Evolutionary conservation across 1,140 invertebrate genomes (phyloP).

Genomic region (Drosophila nasuta): DNA sequence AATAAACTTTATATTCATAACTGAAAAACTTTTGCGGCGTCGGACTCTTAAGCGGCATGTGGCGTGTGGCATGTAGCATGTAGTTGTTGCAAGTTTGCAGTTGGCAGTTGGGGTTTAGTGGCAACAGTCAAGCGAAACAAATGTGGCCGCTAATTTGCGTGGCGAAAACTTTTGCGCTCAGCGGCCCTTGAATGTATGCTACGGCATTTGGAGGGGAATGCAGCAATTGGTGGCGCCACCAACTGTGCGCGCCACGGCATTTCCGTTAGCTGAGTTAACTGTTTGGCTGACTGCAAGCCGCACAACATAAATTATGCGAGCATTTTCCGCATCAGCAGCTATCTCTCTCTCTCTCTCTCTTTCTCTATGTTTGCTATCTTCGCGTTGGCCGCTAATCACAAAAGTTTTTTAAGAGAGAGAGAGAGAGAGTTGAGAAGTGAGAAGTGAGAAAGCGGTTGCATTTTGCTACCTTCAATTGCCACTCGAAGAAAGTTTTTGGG

Average conservation of each 20-base stretch:
- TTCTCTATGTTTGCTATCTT: constrained; percentile 40
- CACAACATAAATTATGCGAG: constrained; percentile 79
- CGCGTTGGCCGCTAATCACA: constrained; percentile 64
- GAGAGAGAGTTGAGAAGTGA: neutral
- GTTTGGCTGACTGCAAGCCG: constrained; percentile 47
- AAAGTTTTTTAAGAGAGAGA: constrained; percentile 55
- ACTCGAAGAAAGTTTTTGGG: constrained; percentile 46
- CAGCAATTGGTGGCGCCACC: constrained; percentile 19
- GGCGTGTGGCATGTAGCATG: neutral
- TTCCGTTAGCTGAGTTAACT: constrained; percentile 59
- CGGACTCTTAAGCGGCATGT: constrained; percentile 29
- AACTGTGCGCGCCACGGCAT: constrained; percentile 63
- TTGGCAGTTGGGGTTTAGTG: neutral
- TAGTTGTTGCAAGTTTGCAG: neutral
- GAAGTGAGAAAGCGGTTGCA: constrained; percentile 6
- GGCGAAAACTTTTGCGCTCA: constrained; percentile 58
- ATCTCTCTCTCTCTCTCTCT: too few species aligned
- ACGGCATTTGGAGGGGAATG: constrained; percentile 41
- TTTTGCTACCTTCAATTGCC: constrained; percentile 70
- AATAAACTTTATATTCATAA: constrained; percentile 84
- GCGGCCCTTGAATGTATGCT: constrained; percentile 69
- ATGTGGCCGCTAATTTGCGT: constrained; percentile 79
- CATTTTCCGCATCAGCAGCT: constrained; percentile 65
- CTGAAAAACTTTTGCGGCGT: constrained; percentile 72
- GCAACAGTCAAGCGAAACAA: constrained; percentile 63